phyloP scores from a whole-genome alignment of 2,888 invertebrate genomes.

The Drosophila neutralis region DNA sequence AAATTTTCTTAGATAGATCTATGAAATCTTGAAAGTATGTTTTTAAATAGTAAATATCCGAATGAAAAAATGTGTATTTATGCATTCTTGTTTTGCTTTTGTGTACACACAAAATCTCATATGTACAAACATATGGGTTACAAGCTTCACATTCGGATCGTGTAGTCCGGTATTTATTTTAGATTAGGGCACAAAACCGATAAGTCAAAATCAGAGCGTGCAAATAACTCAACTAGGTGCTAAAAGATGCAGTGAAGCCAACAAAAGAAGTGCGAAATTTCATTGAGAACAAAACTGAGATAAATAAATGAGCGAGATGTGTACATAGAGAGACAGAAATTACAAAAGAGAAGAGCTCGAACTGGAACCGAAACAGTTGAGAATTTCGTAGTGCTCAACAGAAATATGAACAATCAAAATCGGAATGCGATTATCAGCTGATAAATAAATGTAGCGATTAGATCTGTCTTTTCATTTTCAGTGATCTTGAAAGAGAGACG shows the following conservation, averaged over 20 bases:
- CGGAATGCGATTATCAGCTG: slow-evolving; percentile 24
- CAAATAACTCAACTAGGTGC: slow-evolving; percentile 70
- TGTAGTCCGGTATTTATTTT: slow-evolving; percentile 24
- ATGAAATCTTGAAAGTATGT: not conserved
- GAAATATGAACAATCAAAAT: slow-evolving; percentile 13
- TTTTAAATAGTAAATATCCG: not conserved
- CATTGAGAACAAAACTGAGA: slow-evolving; percentile 21
- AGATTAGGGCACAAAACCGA: slow-evolving; percentile 37
- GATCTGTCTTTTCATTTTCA: not conserved
- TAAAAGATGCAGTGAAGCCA: slow-evolving; percentile 63
- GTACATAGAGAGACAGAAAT: not conserved
- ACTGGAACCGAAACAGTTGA: slow-evolving; percentile 1
- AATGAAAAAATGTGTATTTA: not conserved
- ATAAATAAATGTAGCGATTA: not conserved
- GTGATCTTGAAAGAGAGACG: not conserved
- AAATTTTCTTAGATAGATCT: not conserved
- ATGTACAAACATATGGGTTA: not conserved
- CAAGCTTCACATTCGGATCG: slow-evolving; percentile 4
- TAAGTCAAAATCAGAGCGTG: slow-evolving; percentile 65
- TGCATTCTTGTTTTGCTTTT: no score
- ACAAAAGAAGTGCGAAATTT: slow-evolving; percentile 63
- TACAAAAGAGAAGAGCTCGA: not conserved
- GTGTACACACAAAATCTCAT: not conserved
- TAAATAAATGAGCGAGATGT: slow-evolving; percentile 6
- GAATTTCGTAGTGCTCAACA: not conserved